phyloP scores from a whole-genome alignment of 2,888 invertebrate species.

The Itoplectis maculator region DNA sequence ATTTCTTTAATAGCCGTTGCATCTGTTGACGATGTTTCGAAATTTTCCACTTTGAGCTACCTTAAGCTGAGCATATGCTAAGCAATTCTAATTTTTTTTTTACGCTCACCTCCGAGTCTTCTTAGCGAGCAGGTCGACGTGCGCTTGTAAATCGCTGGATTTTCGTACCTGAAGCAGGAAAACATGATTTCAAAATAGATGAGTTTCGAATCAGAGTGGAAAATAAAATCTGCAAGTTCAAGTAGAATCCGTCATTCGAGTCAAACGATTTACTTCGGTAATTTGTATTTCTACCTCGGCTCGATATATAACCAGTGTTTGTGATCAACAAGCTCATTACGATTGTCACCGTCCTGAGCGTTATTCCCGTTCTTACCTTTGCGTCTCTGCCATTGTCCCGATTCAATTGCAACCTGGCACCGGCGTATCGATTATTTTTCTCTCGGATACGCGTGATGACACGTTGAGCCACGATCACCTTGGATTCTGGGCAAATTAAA shows the following conservation, averaged over 20 bases:
- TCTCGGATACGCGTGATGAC: slow-evolving; percentile 66
- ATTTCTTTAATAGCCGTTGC: too few species aligned
- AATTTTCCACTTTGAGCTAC: too few species aligned
- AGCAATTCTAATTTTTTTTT: neutral
- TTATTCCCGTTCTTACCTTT: slow-evolving; percentile 75
- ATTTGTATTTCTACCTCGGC: neutral
- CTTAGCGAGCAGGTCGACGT: slow-evolving; percentile 70
- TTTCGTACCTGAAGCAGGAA: slow-evolving; percentile 75
- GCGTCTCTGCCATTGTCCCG: slow-evolving; percentile 78
- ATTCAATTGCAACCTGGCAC: slow-evolving; percentile 57
- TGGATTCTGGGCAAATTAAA: slow-evolving; percentile 73
- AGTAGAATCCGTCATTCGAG: slow-evolving; percentile 3
- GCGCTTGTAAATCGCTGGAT: slow-evolving; percentile 75
- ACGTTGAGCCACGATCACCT: slow-evolving; percentile 78
- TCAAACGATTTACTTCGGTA: neutral
- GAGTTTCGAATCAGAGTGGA: too few species aligned
- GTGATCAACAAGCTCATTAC: slow-evolving; percentile 6
- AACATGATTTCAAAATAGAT: neutral
- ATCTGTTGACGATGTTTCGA: too few species aligned
- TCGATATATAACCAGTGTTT: slow-evolving; percentile 10
- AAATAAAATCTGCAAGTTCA: neutral
- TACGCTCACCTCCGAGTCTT: slow-evolving; percentile 69
- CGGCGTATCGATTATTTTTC: slow-evolving; percentile 57
- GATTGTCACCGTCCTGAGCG: neutral
- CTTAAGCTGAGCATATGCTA: too few species aligned